phyloP scores from a whole-genome alignment of 92 coral and sea anemone species.

The Ricordea florida region DNA sequence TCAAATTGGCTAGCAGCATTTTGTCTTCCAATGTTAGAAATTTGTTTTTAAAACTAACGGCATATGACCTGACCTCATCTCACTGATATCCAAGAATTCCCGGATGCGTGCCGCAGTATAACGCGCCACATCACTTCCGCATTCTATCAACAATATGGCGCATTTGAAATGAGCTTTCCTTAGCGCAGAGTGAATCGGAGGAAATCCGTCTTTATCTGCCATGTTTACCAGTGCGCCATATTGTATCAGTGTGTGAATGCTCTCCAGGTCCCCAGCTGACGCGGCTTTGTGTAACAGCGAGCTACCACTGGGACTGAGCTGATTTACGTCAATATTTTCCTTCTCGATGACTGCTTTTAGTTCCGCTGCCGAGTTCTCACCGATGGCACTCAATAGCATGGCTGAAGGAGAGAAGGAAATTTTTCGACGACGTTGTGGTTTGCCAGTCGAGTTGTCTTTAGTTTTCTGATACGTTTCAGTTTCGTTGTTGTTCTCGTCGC shows the following conservation, averaged over 20 bases:
- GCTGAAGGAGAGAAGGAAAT: constrained; percentile 86
- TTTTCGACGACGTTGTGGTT: constrained; percentile 28
- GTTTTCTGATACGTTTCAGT: not conserved
- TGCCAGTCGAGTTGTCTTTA: not conserved
- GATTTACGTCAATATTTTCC: constrained; percentile 79
- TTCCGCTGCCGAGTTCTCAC: constrained; percentile 77
- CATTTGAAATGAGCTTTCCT: constrained; percentile 77
- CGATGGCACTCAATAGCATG: constrained; percentile 80
- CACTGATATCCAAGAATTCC: constrained; percentile 59
- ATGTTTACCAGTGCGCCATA: constrained; percentile 79
- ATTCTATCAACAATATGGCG: constrained; percentile 74
- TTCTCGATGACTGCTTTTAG: constrained; percentile 80
- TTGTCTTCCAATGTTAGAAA: not conserved
- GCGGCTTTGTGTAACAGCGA: constrained; percentile 89
- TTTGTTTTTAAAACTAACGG: constrained; percentile 8
- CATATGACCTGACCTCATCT: constrained; percentile 15
- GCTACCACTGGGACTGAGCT: constrained; percentile 84
- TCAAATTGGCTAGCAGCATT: no score
- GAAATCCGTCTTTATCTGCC: constrained; percentile 76
- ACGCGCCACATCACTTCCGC: constrained; percentile 71
- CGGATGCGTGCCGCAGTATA: constrained; percentile 74
- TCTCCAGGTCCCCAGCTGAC: constrained; percentile 78
- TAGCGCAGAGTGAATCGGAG: constrained; percentile 77
- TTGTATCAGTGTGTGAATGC: constrained; percentile 77
- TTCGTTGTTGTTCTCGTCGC: constrained; percentile 41